Percentiles rank a stretch among this genome's conserved stretches.
Evolutionary conservation across 1,140 invertebrate species (phyloP).

Genomic region (Globodera ellingtonae): DNA sequence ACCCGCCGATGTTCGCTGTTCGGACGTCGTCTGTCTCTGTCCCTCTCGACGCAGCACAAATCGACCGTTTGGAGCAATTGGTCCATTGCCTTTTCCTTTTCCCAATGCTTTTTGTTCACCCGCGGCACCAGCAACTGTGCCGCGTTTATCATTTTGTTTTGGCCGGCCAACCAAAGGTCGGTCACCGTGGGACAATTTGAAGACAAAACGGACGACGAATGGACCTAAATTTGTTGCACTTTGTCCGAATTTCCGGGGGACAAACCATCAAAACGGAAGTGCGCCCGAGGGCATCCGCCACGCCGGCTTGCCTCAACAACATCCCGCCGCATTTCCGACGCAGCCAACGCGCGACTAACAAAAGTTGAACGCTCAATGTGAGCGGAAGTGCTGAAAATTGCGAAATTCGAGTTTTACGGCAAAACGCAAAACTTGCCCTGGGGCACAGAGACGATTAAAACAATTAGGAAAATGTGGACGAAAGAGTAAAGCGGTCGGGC

Average conservation of each 20-base stretch:
- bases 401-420: neutral
- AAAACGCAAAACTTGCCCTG: conserved; percentile 37
- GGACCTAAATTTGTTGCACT: neutral
- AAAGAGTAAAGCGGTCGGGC: conserved; percentile 42
- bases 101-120: neutral
- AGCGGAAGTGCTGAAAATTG: conserved; percentile 49
- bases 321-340: conserved; percentile 37
- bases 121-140: neutral
- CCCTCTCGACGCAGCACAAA: neutral
- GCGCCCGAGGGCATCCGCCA: conserved; percentile 46
- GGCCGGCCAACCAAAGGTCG: conserved; percentile 24
- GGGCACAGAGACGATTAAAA: conserved; percentile 44
- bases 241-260: conserved; percentile 25
- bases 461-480: conserved; percentile 53
- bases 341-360: conserved; percentile 50
- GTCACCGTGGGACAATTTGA: conserved; percentile 21
- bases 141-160: conserved; percentile 6
- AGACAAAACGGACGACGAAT: conserved; percentile 20
- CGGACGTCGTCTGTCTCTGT: neutral
- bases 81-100: neutral
- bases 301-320: conserved; percentile 43
- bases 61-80: neutral
- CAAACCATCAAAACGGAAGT: conserved; percentile 46
- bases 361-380: conserved; percentile 49
- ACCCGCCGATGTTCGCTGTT: too few relatives aligned